phyloP scores from a whole-genome alignment of 2,113 vertebrate species.

The Epinephelus moara region DNA sequence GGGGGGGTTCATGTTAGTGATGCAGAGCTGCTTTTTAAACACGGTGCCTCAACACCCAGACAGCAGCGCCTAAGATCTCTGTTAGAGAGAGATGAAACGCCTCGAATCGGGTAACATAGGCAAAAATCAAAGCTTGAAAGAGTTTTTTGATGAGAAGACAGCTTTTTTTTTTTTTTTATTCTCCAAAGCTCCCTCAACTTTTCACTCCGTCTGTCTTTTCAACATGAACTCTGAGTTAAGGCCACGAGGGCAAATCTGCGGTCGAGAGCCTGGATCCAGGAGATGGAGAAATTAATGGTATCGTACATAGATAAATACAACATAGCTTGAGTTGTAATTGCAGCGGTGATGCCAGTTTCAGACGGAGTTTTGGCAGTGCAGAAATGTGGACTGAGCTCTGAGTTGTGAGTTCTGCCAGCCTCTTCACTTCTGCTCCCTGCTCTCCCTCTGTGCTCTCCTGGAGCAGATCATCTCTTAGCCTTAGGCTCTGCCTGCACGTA shows the following conservation, averaged over 20 bases:
- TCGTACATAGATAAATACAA: slow-evolving; percentile 6
- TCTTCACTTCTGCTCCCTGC: neutral
- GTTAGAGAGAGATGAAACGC: slow-evolving; percentile 32
- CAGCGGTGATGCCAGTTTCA: slow-evolving; percentile 48
- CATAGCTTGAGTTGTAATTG: slow-evolving; percentile 30
- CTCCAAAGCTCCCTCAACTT: neutral
- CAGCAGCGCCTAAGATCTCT: slow-evolving; percentile 32
- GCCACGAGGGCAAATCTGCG: slow-evolving; percentile 10
- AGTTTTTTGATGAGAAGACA: slow-evolving; percentile 18
- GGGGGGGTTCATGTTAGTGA: neutral
- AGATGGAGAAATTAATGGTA: slow-evolving; percentile 18
- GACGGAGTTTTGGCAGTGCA: slow-evolving; percentile 29
- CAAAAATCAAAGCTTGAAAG: slow-evolving; percentile 42
- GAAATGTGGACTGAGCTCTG: slow-evolving; percentile 5
- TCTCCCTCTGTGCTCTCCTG: neutral
- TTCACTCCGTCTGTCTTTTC: neutral
- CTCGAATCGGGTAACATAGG: neutral
- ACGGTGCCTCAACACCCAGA: neutral
- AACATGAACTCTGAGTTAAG: slow-evolving; percentile 26
- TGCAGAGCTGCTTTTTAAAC: slow-evolving; percentile 20
- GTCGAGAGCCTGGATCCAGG: slow-evolving; percentile 17
- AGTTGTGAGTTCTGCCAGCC: slow-evolving; percentile 18
- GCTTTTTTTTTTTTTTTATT: neutral
- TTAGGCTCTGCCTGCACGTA: no score
- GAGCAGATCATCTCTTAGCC: neutral